phyloP scores from a whole-genome alignment of 2,888 invertebrate genomes.

The Hecatera dysodea region DNA sequence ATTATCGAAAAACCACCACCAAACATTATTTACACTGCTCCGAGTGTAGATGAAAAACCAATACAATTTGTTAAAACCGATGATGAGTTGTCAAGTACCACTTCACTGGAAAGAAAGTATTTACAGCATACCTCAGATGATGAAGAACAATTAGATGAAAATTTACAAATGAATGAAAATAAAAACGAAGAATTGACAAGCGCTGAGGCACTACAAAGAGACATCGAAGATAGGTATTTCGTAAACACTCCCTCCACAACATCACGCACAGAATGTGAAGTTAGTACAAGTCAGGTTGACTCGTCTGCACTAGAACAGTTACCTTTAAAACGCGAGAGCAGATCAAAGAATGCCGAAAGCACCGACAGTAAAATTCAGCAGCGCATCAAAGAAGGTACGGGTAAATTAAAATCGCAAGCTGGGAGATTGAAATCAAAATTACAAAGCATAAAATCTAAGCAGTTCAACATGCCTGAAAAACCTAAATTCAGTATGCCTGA shows the following conservation, averaged over 20 bases:
- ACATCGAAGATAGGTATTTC: slow-evolving; percentile 92
- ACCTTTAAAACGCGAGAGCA: slow-evolving; percentile 91
- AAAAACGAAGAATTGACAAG: slow-evolving; percentile 78
- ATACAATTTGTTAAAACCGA: slow-evolving; percentile 81
- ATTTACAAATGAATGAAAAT: slow-evolving; percentile 75
- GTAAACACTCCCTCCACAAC: slow-evolving; percentile 91
- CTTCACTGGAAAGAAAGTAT: slow-evolving; percentile 87
- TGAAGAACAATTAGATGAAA: slow-evolving; percentile 82
- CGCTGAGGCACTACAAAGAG: slow-evolving; percentile 91
- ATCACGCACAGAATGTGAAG: slow-evolving; percentile 92
- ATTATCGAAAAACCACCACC: slow-evolving; percentile 94
- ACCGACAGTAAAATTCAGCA: slow-evolving; percentile 92
- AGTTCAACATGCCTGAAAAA: slow-evolving; percentile 88
- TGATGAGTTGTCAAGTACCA: slow-evolving; percentile 89
- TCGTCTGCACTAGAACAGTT: slow-evolving; percentile 92
- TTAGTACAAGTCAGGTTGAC: slow-evolving; percentile 93
- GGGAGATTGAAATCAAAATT: slow-evolving; percentile 93
- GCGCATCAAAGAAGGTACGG: slow-evolving; percentile 93
- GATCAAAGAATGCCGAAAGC: slow-evolving; percentile 88
- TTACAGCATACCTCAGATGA: slow-evolving; percentile 89
- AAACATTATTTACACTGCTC: slow-evolving; percentile 82
- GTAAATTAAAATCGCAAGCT: slow-evolving; percentile 93
- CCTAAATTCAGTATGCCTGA: slow-evolving; percentile 91
- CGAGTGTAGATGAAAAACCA: slow-evolving; percentile 82
- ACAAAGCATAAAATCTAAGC: slow-evolving; percentile 91